A percentile compares a stretch with the other conserved stretches of the same genome.
phyloP scores from a whole-genome alignment of 2,888 invertebrate species.

The Platycnemis pennipes region DNA sequence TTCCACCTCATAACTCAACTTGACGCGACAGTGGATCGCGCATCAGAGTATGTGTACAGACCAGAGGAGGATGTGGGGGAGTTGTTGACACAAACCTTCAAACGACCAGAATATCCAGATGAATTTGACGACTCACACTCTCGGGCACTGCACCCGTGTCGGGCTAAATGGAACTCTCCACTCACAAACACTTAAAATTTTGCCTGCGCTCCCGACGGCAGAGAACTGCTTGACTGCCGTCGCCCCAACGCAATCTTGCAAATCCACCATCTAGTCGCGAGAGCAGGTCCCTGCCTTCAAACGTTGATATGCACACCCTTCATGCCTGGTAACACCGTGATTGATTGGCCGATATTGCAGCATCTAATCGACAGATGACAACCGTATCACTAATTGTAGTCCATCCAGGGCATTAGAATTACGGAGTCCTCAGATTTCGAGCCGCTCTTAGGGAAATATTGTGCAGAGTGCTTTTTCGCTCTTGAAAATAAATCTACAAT shows the following conservation, averaged over 20 bases:
- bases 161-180: background rate
- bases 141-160: too few relatives aligned
- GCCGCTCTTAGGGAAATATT: too few relatives aligned
- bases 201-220: background rate
- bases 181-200: background rate
- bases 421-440: background rate
- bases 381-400: background rate
- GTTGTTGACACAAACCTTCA: too few relatives aligned
- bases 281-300: background rate
- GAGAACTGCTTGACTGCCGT: background rate
- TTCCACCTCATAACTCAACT: too few relatives aligned
- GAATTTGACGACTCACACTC: too few relatives aligned
- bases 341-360: background rate
- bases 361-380: background rate
- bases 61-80: too few relatives aligned
- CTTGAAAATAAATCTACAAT: too few relatives aligned
- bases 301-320: background rate
- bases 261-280: background rate
- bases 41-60: too few relatives aligned
- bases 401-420: background rate
- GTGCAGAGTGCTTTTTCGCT: too few relatives aligned
- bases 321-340: background rate
- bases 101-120: too few relatives aligned
- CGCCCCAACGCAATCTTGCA: background rate
- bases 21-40: too few relatives aligned